Conservation (phyloP, 2,797 vertebrate species). For the Pangasius larnaudii region DNA sequence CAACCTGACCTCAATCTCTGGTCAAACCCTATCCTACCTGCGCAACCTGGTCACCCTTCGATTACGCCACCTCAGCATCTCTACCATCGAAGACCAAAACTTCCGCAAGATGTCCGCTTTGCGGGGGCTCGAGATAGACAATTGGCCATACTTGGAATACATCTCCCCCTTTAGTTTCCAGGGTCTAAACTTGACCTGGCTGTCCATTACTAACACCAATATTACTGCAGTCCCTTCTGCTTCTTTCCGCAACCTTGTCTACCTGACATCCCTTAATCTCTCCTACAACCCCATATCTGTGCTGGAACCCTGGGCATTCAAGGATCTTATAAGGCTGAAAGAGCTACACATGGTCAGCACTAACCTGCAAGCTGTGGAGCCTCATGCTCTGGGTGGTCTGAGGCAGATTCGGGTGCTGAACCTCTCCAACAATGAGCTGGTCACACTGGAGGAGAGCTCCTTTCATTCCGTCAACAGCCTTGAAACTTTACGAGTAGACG, state of each 20-base stretch:
- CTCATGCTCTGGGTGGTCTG: slow-evolving; percentile 87
- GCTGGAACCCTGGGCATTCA: slow-evolving; percentile 89
- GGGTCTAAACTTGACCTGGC: slow-evolving; percentile 90
- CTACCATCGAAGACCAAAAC: slow-evolving; percentile 90
- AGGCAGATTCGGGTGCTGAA: slow-evolving; percentile 94
- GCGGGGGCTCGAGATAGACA: slow-evolving; percentile 88
- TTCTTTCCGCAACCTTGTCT: slow-evolving; percentile 88
- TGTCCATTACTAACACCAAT: slow-evolving; percentile 95
- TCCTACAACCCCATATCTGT: slow-evolving; percentile 92
- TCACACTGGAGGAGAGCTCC: slow-evolving; percentile 91
- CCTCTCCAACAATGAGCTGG: slow-evolving; percentile 90
- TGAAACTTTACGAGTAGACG: slow-evolving; percentile 93
- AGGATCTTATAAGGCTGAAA: slow-evolving; percentile 89
- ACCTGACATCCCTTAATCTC: slow-evolving; percentile 91
- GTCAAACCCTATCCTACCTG: slow-evolving; percentile 90
- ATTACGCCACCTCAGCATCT: slow-evolving; percentile 89
- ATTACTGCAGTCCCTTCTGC: slow-evolving; percentile 88
- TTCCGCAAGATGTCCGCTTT: slow-evolving; percentile 87
- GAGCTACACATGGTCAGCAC: slow-evolving; percentile 93
- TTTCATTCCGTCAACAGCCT: slow-evolving; percentile 96
- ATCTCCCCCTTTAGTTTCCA: slow-evolving; percentile 88
- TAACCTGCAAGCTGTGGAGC: slow-evolving; percentile 85
- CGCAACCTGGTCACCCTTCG: slow-evolving; percentile 86
- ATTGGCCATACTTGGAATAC: slow-evolving; percentile 91
- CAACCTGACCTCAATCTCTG: slow-evolving; percentile 93